Percentiles rank a stretch among this genome's conserved stretches.
Evolutionary conservation across 1,140 invertebrate genomes (phyloP).

Genomic region (Copidosoma floridanum): DNA sequence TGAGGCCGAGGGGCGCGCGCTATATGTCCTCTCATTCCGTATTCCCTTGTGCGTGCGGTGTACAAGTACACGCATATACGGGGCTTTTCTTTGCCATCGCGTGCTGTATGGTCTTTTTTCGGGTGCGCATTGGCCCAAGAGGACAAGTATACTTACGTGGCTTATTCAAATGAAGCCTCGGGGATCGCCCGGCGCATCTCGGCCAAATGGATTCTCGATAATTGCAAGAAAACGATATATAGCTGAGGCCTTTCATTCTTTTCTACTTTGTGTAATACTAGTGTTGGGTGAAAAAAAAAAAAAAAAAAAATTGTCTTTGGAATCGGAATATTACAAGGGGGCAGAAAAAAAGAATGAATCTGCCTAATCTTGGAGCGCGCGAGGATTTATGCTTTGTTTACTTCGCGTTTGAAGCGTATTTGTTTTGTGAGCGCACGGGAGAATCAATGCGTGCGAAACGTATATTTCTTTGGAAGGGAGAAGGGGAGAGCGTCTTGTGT

Average conservation of each 20-base stretch:
- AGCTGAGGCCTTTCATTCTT: neutral
- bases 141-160: conserved; percentile 51
- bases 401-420: too few relatives aligned
- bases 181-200: conserved; percentile 49
- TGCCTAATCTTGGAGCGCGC: too few relatives aligned
- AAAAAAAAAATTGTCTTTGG: too few relatives aligned
- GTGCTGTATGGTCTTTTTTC: conserved; percentile 19
- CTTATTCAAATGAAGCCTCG: conserved; percentile 53
- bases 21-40: conserved; percentile 15
- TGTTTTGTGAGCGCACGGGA: too few relatives aligned
- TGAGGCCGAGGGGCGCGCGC: conserved; percentile 33
- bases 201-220: conserved; percentile 51
- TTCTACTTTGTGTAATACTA: too few relatives aligned
- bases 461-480: too few relatives aligned
- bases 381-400: too few relatives aligned
- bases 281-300: too few relatives aligned
- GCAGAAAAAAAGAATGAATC: too few relatives aligned
- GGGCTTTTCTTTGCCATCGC: conserved; percentile 6
- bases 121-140: conserved; percentile 36
- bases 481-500: too few relatives aligned
- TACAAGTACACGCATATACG: conserved; percentile 12
- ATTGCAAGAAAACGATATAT: conserved; percentile 48
- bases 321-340: too few relatives aligned
- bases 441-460: too few relatives aligned
- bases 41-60: conserved; percentile 5